phyloP scores from a whole-genome alignment of 30 jellyfish, hydroid and myxozoan genomes.

The Cassiopea andromeda region DNA sequence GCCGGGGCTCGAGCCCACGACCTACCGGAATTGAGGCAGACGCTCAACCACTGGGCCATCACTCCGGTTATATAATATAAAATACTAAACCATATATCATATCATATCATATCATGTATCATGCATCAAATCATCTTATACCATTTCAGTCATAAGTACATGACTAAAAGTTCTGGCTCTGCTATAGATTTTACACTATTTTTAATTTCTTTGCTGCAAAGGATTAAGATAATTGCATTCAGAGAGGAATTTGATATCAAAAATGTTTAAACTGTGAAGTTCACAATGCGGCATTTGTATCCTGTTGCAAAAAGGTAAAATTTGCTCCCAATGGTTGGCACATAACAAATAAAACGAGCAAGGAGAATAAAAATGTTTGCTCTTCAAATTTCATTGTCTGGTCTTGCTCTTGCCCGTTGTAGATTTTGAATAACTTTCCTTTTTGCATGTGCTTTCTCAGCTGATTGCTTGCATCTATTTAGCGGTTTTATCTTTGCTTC shows the following conservation, averaged over 20 bases:
- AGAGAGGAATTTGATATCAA: background rate
- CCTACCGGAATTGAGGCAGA: too few relatives aligned
- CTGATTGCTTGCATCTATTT: too few relatives aligned
- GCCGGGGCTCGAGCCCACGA: too few relatives aligned
- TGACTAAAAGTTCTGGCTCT: too few relatives aligned
- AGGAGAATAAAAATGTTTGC: background rate
- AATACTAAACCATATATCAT: too few relatives aligned
- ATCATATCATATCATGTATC: too few relatives aligned
- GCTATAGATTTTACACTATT: background rate
- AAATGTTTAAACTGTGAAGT: background rate
- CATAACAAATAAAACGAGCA: background rate
- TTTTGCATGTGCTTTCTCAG: background rate
- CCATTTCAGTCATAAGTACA: too few relatives aligned
- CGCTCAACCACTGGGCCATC: too few relatives aligned
- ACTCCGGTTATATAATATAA: too few relatives aligned
- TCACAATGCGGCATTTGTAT: background rate
- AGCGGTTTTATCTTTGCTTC: too few relatives aligned
- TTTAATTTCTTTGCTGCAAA: conserved; percentile 1
- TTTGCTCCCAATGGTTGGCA: background rate
- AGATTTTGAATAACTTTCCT: background rate
- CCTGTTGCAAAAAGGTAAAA: background rate
- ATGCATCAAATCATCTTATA: too few relatives aligned
- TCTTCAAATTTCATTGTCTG: background rate
- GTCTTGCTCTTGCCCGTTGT: background rate
- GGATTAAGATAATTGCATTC: background rate